Conservation (phyloP, 2,113 vertebrate species). For the Elaphurus davidianus region DNA sequence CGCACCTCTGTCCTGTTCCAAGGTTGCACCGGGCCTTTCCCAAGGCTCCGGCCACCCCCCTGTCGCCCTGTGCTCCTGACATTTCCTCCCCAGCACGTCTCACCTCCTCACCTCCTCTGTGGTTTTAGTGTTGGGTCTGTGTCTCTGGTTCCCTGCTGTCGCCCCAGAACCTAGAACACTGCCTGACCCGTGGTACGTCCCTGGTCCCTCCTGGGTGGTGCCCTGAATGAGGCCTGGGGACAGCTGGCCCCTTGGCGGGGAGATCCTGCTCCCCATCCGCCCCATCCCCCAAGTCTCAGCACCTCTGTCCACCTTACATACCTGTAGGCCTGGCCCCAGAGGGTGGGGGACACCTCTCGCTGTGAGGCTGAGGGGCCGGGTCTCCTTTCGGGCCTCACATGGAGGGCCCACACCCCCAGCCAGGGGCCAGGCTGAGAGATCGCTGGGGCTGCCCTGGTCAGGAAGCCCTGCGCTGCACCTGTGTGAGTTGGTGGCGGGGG, state of each 20-base stretch:
- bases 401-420: background rate
- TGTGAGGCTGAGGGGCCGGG: background rate
- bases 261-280: background rate
- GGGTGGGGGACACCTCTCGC: background rate
- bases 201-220: background rate
- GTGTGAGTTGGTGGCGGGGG: rapidly evolving
- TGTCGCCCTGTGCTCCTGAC: background rate
- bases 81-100: background rate
- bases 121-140: background rate
- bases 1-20: background rate
- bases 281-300: background rate
- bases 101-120: background rate
- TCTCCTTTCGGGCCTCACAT: background rate
- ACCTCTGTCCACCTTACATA: background rate
- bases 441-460: background rate
- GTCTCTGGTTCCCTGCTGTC: background rate
- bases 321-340: background rate
- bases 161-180: background rate
- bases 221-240: background rate
- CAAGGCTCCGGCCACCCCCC: background rate
- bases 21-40: background rate
- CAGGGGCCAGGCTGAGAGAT: background rate
- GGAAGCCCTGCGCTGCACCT: rapidly evolving
- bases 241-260: no score
- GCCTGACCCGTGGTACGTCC: rapidly evolving